Percentiles rank a stretch among this genome's conserved stretches.
Conservation (phyloP, 1,140 invertebrate genomes). For the Drosophila sucinea region DNA sequence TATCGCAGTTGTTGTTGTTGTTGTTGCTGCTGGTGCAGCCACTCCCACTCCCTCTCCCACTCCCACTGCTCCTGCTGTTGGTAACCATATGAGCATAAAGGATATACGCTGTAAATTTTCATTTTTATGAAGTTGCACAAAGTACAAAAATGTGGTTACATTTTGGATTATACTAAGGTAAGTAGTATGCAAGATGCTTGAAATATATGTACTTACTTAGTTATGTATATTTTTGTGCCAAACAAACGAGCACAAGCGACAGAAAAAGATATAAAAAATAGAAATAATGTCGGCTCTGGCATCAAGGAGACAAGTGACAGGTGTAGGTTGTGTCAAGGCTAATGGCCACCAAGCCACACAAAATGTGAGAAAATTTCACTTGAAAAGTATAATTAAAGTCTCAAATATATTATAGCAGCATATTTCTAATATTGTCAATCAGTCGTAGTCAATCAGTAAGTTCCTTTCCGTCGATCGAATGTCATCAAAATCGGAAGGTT, state of each 20-base stretch:
- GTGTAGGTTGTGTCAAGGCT: conserved; percentile 19
- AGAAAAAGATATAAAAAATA: conserved; percentile 26
- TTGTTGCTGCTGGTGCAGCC: conserved; percentile 22
- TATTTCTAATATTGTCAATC: too few species aligned
- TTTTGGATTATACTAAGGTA: conserved; percentile 74
- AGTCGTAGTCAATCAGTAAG: too few species aligned
- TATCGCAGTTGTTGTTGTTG: conserved; percentile 63
- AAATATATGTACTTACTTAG: conserved; percentile 24
- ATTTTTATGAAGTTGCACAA: conserved; percentile 78
- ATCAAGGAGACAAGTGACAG: conserved; percentile 27
- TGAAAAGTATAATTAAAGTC: background rate
- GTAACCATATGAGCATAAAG: conserved; percentile 74
- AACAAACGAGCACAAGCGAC: conserved; percentile 34
- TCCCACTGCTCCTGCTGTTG: conserved; percentile 29
- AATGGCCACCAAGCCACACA: conserved; percentile 8
- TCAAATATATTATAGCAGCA: too few species aligned
- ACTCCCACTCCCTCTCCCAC: conserved; percentile 11
- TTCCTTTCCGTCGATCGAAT: too few species aligned
- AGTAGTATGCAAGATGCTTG: conserved; percentile 49
- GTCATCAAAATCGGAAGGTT: too few species aligned
- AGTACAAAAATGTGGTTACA: conserved; percentile 75
- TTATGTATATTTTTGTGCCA: conserved; percentile 38
- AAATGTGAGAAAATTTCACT: background rate
- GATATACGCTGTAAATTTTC: conserved; percentile 76
- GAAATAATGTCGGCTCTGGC: background rate